Percentiles rank a stretch among this genome's conserved stretches.
Evolutionary conservation across 2,797 vertebrate species (phyloP).

Genomic region (Tauraco hartlaubi): DNA sequence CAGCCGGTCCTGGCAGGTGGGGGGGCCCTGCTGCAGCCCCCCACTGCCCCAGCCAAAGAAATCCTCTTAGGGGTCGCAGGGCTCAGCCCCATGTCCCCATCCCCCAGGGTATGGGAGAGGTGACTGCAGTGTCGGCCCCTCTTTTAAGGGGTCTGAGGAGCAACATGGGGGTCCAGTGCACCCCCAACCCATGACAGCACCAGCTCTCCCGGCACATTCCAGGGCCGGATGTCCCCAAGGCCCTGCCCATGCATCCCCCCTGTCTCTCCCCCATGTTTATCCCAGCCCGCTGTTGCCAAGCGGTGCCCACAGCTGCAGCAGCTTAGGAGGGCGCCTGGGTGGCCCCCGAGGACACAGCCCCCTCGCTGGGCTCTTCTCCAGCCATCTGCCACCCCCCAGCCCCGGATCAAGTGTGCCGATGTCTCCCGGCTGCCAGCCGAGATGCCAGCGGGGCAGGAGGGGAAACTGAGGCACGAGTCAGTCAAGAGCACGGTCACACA

Average conservation of each 20-base stretch:
- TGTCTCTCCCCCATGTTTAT: not conserved
- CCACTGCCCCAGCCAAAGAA: not conserved
- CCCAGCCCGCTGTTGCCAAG: not conserved
- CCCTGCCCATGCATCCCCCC: not conserved
- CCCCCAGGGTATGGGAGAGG: not conserved
- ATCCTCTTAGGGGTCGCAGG: constrained; percentile 35
- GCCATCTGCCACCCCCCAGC: constrained; percentile 30
- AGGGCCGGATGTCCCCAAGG: not conserved
- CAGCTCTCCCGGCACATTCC: not conserved
- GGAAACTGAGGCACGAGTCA: constrained; percentile 43
- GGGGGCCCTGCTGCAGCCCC: not conserved
- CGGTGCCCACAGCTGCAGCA: constrained; percentile 42
- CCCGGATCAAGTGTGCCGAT: not conserved
- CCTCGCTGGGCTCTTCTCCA: constrained; percentile 3
- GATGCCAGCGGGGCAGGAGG: not conserved
- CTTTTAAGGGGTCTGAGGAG: not conserved
- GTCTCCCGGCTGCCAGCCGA: not conserved
- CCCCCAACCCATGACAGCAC: not conserved
- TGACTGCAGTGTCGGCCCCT: not conserved
- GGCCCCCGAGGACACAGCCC: not conserved
- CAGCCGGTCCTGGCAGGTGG: not conserved
- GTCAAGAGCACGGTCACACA: not conserved
- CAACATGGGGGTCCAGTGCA: not conserved
- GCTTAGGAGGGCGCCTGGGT: constrained; percentile 28
- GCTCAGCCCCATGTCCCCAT: not conserved